These are phyloP conservation scores for Rugalucina vietnamica DNA, from an alignment of 2,888 invertebrate species.

Conservation along the genomic window DNA sequence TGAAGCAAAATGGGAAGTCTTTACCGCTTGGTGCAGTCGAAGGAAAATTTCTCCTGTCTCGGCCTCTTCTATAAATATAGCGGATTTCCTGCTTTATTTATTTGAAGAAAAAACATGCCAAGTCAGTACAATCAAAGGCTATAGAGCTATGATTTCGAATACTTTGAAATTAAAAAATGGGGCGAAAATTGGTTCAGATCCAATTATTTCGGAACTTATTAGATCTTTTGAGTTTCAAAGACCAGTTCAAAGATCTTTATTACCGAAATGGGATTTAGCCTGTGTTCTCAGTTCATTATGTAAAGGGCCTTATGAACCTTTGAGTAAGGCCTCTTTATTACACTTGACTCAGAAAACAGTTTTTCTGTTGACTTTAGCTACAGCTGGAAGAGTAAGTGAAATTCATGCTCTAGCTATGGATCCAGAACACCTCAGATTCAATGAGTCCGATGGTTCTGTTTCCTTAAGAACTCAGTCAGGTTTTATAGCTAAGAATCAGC, in stretches of 20 bases:
- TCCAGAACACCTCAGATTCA: neutral
- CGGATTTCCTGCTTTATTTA: neutral
- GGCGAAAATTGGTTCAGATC: neutral
- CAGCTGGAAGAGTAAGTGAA: neutral
- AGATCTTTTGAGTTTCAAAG: neutral
- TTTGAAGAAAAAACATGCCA: neutral
- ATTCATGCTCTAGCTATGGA: neutral
- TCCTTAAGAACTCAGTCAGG: neutral
- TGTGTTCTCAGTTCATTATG: neutral
- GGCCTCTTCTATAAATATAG: neutral
- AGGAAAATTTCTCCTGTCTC: neutral
- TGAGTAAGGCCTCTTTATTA: neutral
- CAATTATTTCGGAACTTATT: neutral
- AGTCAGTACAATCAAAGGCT: neutral
- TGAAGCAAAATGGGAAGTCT: neutral
- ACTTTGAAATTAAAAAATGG: neutral
- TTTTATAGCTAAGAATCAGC: neutral
- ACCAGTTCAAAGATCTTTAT: neutral
- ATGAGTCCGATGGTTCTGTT: neutral
- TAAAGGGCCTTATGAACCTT: neutral
- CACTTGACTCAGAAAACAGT: neutral
- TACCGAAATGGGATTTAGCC: neutral
- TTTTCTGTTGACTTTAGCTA: neutral
- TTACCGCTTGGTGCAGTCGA: neutral
- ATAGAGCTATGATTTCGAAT: neutral